A percentile compares a stretch with the other conserved stretches of the same genome.
Evolutionary conservation across 2,888 invertebrate species (phyloP).

Genomic region (Cryptocephalus primarius): DNA sequence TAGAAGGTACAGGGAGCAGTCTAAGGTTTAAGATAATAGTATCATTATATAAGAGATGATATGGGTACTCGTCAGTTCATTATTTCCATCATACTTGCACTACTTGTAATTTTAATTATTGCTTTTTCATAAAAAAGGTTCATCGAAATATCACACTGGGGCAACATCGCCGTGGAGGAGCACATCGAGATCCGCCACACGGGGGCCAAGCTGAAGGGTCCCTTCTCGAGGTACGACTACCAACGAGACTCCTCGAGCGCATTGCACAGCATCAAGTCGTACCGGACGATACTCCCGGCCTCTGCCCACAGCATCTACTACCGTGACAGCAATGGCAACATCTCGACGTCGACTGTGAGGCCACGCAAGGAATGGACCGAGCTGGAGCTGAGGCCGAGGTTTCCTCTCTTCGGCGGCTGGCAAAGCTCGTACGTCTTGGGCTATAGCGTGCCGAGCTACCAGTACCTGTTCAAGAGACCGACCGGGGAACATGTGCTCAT

Average conservation of each 20-base stretch:
- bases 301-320: slow-evolving; percentile 95
- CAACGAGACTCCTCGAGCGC: slow-evolving; percentile 85
- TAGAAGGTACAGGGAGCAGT: too few species aligned
- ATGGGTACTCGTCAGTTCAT: too few species aligned
- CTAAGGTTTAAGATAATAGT: too few species aligned
- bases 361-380: slow-evolving; percentile 87
- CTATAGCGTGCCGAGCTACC: slow-evolving; percentile 88
- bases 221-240: slow-evolving; percentile 95
- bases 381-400: slow-evolving; percentile 89
- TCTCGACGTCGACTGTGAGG: slow-evolving; percentile 91
- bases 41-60: too few species aligned
- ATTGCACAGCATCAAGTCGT: slow-evolving; percentile 81
- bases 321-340: slow-evolving; percentile 96
- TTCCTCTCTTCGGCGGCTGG: slow-evolving; percentile 99
- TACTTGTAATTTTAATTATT: neutral
- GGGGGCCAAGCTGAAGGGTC: slow-evolving; percentile 85
- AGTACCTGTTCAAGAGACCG: slow-evolving; percentile 77
- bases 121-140: slow-evolving; percentile 46
- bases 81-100: too few species aligned
- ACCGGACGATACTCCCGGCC: slow-evolving; percentile 76
- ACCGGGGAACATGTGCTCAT: slow-evolving; percentile 68
- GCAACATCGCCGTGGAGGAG: slow-evolving; percentile 96
- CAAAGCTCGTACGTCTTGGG: slow-evolving; percentile 94
- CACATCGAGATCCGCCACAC: slow-evolving; percentile 83
- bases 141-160: slow-evolving; percentile 98